These are phyloP conservation scores for Casuarius casuarius DNA, from an alignment of 2,113 vertebrate genomes.

Conservation along the genomic window DNA sequence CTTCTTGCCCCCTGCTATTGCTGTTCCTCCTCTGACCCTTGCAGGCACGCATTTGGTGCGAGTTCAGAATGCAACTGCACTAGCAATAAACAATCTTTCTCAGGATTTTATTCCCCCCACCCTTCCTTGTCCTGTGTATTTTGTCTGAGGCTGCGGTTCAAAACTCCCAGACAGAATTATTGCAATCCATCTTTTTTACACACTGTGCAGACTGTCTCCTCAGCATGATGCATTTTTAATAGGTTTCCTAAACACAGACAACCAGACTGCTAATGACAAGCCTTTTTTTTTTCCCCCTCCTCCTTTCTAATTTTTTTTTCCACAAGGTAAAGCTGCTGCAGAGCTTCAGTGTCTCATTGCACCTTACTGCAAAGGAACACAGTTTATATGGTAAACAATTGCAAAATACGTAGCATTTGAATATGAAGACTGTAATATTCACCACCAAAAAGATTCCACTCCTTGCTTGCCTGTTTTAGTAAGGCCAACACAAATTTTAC, in stretches of 20 bases:
- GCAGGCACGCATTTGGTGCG: background rate
- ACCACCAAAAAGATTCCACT: background rate
- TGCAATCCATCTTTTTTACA: conserved; percentile 70
- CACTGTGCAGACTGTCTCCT: conserved; percentile 69
- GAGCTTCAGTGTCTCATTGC: conserved; percentile 25
- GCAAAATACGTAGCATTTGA: background rate
- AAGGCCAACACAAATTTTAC: background rate
- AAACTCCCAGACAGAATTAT: conserved; percentile 77
- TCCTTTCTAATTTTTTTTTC: background rate
- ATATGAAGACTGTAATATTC: background rate
- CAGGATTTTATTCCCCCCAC: conserved; percentile 18
- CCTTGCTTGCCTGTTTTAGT: background rate
- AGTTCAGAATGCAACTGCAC: conserved; percentile 56
- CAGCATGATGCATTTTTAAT: conserved; percentile 73
- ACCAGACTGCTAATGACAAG: conserved; percentile 69
- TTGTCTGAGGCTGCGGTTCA: conserved; percentile 74
- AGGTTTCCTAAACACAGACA: conserved; percentile 66
- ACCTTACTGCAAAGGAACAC: conserved; percentile 27
- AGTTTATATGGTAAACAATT: conserved; percentile 19
- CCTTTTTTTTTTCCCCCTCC: background rate
- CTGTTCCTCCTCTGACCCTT: background rate
- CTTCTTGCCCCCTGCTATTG: background rate
- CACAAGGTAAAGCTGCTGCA: conserved; percentile 44
- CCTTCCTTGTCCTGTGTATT: conserved; percentile 48
- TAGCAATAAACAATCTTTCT: conserved; percentile 72